Base-by-base conservation (phyloP, 2,113 vertebrate genomes). In the Cromileptes altivelis region DNA sequence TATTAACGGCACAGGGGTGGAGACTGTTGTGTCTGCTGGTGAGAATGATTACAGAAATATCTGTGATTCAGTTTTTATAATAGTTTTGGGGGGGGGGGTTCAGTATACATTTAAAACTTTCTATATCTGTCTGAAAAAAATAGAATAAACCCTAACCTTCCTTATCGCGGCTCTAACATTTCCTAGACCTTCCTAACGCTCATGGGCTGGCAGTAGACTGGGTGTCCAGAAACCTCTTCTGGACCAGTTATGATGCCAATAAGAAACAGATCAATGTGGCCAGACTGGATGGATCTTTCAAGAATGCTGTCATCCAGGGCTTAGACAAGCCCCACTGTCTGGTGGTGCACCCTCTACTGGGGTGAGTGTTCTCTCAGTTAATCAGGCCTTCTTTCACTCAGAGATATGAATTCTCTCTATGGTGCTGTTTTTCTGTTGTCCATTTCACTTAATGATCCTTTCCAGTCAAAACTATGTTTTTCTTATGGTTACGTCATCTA, bases 191-290 rank as follows among this genome's bases (percentile, higher is more conserved):
- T 86, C 97, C 98, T 53, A 99, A 99, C 0, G 97, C 97, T 55
- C 97, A 99, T 0, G 98, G 98, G 6, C 94, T 99, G 77, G 97
- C 98, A 2, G 97, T 99, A 78, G 98, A 99, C 56, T 99, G 98
- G 98, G 95, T 99, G n/a, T 99, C 98, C 83, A 96, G 98, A 79
- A 99, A 99, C 90, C 97, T 99, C 13, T 99, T 98, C 93, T 99
- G 98, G 98, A 99, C 97, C 23, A 99, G 98, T 91, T 99, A 98
- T 0, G 98, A 99, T 0, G 95, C 96, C 89, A 98, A 98, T 92
- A 99, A 98, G 94, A 99, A 98, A 91, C 98, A 99, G 93, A 99
- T 99, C 84, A 99, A 99, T 0, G 98, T 99, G 84, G 98, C 98
- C 23, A 90, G 97, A 50, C 95, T 99, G 80, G 98, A 99, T 0